Conservation (phyloP, 2,888 invertebrate genomes). For the Drosophila helvetica region DNA sequence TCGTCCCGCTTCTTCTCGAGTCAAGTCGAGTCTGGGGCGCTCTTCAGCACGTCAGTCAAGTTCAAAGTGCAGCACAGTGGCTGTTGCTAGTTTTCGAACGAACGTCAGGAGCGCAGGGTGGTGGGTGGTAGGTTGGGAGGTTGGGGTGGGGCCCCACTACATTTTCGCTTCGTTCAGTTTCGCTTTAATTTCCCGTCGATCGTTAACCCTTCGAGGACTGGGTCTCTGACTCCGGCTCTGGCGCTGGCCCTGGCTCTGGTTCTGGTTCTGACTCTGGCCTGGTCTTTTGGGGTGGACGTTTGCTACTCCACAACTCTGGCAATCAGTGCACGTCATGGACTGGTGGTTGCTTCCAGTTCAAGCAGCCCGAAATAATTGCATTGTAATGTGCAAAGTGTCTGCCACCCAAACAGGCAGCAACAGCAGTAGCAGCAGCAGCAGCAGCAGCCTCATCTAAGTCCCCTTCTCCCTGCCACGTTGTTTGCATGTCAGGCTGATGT, state of each 20-base stretch:
- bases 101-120: neutral
- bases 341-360: slow-evolving; percentile 57
- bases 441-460: slow-evolving; percentile 5
- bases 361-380: slow-evolving; percentile 81
- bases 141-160: neutral
- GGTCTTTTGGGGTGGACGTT: slow-evolving; percentile 16
- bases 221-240: slow-evolving; percentile 20
- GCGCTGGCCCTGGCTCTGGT: neutral
- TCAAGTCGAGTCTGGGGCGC: slow-evolving; percentile 54
- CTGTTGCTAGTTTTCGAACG: slow-evolving; percentile 1
- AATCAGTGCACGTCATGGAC: slow-evolving; percentile 68
- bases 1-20: slow-evolving; percentile 5
- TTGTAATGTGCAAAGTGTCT: slow-evolving; percentile 80
- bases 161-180: slow-evolving; percentile 38
- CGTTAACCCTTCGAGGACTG: slow-evolving; percentile 74
- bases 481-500: slow-evolving; percentile 67
- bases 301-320: slow-evolving; percentile 52
- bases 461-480: slow-evolving; percentile 27
- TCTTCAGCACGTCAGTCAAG: slow-evolving; percentile 74
- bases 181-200: slow-evolving; percentile 78
- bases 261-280: neutral
- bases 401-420: slow-evolving; percentile 48
- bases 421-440: slow-evolving; percentile 11
- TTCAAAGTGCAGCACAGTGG: slow-evolving; percentile 66
- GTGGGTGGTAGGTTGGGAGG: neutral